Conservation (phyloP, 2,888 invertebrate genomes). For the Pyrgus malvae region DNA sequence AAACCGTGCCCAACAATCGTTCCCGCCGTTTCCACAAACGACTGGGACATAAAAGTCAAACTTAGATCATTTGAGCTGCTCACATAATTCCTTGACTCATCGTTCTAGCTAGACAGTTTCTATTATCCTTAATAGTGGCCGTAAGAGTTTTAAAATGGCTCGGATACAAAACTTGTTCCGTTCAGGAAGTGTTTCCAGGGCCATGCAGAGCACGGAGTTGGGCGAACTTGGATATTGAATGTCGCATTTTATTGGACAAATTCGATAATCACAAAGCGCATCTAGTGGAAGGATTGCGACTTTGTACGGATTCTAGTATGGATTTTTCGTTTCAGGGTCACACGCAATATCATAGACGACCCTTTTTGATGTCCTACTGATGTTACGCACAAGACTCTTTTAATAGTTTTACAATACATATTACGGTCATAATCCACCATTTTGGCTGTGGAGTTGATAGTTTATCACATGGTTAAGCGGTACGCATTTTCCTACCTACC, state of each 20-base stretch:
- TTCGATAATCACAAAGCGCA: conserved; percentile 59
- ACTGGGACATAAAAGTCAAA: conserved; percentile 66
- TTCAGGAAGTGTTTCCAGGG: conserved; percentile 64
- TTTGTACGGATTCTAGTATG: conserved; percentile 42
- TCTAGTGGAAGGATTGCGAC: conserved; percentile 39
- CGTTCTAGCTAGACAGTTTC: conserved; percentile 71
- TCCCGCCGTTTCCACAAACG: conserved; percentile 39
- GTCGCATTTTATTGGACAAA: conserved; percentile 72
- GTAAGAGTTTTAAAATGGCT: conserved; percentile 78
- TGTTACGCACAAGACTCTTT: too few relatives aligned
- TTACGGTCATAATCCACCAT: too few relatives aligned
- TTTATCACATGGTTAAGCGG: too few relatives aligned
- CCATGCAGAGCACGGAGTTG: conserved; percentile 59
- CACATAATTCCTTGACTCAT: conserved; percentile 73
- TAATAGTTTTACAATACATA: too few relatives aligned
- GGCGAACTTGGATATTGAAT: conserved; percentile 69
- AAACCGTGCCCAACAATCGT: conserved; percentile 35
- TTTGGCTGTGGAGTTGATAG: too few relatives aligned
- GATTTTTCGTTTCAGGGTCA: conserved; percentile 24
- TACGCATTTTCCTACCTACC: too few relatives aligned
- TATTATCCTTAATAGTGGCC: conserved; percentile 78
- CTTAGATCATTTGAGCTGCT: conserved; percentile 68
- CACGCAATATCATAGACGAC: too few relatives aligned
- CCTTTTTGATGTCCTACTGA: too few relatives aligned
- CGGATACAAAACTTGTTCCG: conserved; percentile 71